These are phyloP conservation scores for Galago senegalensis DNA, from an alignment of 2,797 vertebrate species.

Conservation along the genomic window DNA sequence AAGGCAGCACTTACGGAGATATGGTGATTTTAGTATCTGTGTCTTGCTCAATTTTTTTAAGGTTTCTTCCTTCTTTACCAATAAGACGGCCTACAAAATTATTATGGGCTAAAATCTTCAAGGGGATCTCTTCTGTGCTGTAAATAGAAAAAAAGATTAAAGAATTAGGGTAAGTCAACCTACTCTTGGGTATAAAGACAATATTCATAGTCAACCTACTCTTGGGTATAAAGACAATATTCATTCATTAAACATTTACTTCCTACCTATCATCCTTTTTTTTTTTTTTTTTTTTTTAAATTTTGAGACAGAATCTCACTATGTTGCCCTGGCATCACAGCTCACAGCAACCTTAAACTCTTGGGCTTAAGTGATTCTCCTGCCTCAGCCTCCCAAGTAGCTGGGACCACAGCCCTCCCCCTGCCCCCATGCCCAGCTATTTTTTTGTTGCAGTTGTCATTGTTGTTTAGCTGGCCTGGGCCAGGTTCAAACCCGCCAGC, in stretches of 20 bases:
- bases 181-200: conserved; percentile 25
- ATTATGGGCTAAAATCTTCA: conserved; percentile 99
- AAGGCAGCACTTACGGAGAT: conserved; percentile 95
- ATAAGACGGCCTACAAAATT: conserved; percentile 99
- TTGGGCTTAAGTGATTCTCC: no score
- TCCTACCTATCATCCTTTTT: not conserved
- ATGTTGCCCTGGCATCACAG: no score
- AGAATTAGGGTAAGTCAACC: conserved; percentile 15
- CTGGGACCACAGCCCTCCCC: no score
- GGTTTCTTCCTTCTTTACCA: conserved; percentile 98
- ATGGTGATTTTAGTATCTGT: conserved; percentile 99
- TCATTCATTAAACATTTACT: conserved; percentile 53
- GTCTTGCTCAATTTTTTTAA: conserved; percentile 99
- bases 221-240: conserved; percentile 24
- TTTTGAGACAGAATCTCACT: no score
- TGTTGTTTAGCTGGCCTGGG: no score
- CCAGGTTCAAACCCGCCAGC: no score
- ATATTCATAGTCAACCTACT: conserved; percentile 19
- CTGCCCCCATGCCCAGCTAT: no score
- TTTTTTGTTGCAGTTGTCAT: no score
- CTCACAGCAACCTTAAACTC: no score
- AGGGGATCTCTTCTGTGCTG: conserved; percentile 98
- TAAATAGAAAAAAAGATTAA: conserved; percentile 67
- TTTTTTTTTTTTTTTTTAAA: no score
- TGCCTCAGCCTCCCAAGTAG: no score